Conservation (phyloP, 2,797 vertebrate species). For the Cynopterus sphinx region DNA sequence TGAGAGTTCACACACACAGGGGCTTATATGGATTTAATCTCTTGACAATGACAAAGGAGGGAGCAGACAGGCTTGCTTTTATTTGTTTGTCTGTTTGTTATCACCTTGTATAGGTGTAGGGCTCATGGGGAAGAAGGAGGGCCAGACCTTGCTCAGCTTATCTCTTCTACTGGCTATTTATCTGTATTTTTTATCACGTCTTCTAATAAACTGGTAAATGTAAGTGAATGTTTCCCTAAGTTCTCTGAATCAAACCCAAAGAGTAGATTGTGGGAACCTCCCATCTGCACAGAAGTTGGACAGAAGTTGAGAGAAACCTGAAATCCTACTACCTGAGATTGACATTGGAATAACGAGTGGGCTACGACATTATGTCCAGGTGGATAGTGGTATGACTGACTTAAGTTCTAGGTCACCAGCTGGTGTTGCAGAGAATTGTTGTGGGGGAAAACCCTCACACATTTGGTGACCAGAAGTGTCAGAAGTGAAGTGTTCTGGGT, state of each 20-base stretch:
- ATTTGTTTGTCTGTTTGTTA: not conserved
- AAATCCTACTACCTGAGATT: not conserved
- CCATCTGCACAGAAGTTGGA: not conserved
- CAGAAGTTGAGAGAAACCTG: not conserved
- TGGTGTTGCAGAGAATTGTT: not conserved
- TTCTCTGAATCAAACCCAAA: not conserved
- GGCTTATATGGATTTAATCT: not conserved
- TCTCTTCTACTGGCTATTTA: not conserved
- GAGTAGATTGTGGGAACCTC: not conserved
- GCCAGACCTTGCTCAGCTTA: not conserved
- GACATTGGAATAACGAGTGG: not conserved
- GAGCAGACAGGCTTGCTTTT: not conserved
- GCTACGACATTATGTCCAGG: not conserved
- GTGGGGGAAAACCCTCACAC: not conserved
- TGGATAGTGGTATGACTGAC: not conserved
- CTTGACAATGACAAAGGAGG: not conserved
- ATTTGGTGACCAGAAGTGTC: not conserved
- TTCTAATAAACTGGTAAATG: not conserved
- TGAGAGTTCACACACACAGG: not conserved
- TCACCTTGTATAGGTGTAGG: not conserved
- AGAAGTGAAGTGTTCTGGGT: not conserved
- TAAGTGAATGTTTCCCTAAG: not conserved
- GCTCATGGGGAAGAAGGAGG: not conserved
- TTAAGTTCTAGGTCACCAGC: not conserved
- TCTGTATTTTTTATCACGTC: not conserved